Evolutionary conservation across 2,797 vertebrate species (phyloP).

Genomic region (Dermochelys coriacea): DNA sequence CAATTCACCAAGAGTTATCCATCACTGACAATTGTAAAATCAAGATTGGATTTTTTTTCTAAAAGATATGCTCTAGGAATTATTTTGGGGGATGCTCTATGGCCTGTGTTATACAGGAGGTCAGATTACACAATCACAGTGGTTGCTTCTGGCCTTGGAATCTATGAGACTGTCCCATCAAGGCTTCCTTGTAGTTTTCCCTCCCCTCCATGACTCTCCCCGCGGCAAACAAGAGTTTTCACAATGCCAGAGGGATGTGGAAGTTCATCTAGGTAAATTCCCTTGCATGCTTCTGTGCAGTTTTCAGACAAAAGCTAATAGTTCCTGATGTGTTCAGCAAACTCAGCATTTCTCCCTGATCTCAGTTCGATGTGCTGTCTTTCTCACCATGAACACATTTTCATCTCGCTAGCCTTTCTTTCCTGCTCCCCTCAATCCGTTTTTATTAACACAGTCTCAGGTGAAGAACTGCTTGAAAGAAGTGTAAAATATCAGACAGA

Average conservation of each 20-base stretch:
- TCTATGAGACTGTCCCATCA: neutral
- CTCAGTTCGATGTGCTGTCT: slow-evolving; percentile 55
- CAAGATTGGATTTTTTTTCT: neutral
- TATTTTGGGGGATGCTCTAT: neutral
- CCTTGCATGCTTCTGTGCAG: neutral
- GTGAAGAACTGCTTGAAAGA: slow-evolving; percentile 73
- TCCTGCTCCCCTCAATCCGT: slow-evolving; percentile 54
- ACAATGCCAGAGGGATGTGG: neutral
- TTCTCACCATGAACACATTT: slow-evolving; percentile 38
- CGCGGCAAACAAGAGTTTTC: neutral
- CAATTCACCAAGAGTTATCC: neutral
- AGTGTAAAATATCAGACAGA: neutral
- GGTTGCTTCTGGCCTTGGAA: neutral
- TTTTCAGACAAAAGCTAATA: slow-evolving; percentile 45
- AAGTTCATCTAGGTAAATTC: slow-evolving; percentile 13
- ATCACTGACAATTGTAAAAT: neutral
- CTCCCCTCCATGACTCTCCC: neutral
- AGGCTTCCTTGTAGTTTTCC: neutral
- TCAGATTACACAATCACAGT: neutral
- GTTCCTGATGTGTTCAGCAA: slow-evolving; percentile 35
- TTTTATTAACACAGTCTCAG: slow-evolving; percentile 73
- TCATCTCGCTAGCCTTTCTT: neutral
- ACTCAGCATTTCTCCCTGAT: slow-evolving; percentile 44
- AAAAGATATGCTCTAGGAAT: neutral
- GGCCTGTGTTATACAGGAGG: neutral